phyloP scores from a whole-genome alignment of 2,797 vertebrate species.

The Alosa sapidissima region DNA sequence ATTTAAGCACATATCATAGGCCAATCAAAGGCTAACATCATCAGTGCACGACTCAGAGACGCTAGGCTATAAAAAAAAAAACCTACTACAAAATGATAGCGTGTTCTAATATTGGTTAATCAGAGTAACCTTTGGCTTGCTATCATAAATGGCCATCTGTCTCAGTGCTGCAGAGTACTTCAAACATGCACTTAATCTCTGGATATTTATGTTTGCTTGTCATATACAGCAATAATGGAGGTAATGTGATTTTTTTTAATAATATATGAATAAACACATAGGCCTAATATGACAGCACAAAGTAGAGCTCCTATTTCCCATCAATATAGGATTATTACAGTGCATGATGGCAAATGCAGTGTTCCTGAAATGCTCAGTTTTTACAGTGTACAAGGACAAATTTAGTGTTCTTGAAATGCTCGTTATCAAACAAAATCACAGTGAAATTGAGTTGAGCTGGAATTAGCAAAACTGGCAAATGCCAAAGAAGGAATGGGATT shows the following conservation, averaged over 20 bases:
- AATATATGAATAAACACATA: not conserved
- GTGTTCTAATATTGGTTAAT: not conserved
- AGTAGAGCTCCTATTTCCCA: too few species aligned
- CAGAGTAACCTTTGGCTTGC: not conserved
- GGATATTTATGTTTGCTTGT: not conserved
- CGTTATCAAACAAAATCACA: not conserved
- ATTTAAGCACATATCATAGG: conserved; percentile 19
- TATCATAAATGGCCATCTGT: not conserved
- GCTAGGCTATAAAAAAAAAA: not conserved
- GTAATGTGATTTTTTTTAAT: not conserved
- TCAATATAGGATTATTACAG: too few species aligned
- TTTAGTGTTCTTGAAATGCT: not conserved
- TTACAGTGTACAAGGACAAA: too few species aligned
- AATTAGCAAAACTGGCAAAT: not conserved
- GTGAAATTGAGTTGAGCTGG: not conserved
- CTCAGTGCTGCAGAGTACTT: not conserved
- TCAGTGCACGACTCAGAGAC: not conserved
- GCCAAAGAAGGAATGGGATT: not conserved
- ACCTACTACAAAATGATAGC: not conserved
- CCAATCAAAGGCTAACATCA: not conserved
- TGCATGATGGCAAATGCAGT: too few species aligned
- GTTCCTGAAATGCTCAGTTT: too few species aligned
- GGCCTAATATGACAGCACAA: too few species aligned
- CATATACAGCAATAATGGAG: not conserved
- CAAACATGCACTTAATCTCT: not conserved